Evolutionary conservation across 2,113 vertebrate genomes (phyloP), one percentile per base, ranked within the genome.

Genomic region (Melanotaenia duboulayi): DNA sequence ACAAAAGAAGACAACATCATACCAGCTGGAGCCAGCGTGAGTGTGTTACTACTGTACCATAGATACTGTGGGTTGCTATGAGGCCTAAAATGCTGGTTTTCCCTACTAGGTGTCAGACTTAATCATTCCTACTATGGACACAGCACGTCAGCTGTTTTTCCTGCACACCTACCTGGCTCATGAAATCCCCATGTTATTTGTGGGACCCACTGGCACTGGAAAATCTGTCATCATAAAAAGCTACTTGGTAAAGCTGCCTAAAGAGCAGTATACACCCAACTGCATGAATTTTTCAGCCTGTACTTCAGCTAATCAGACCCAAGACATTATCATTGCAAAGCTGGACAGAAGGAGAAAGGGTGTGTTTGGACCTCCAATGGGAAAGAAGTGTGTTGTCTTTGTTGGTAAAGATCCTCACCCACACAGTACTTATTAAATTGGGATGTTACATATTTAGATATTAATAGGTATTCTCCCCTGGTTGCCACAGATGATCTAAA

Each of bases 171-270:
- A 95, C 54, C 76, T 97, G 78, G 89, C 93, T 0, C 96, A 96
- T 58, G 89, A 91, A 64, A 83, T 97, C 24, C 94, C 96, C 4
- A 42, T 91, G 78, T 87, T 99, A 57, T 96, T 98, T 37, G 95
- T 98, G 78, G 97, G 97, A 24, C 95, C 96, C 62, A 99, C 97
- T n/a, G 97, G 97, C 76, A 99, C 97, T 3, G 97, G 96, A 28
- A 99, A 99, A 88, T 96, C 97, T 39, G 93, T 92, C 56, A 96
- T 97, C 86, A 96, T 94, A 70, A 96, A 95, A 85, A 97, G 86
- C 87, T 97, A 97, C 78, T 91, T 99, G 55, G 90, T 97, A 48
- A 89, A 70, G 14, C 94, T 98, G 51, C 95, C 96, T 60, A 96
- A 96, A 83, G 87, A 94, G 42, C 81, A 62, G 4, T 98, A 95